Evolutionary conservation across 1,140 invertebrate species (phyloP), one percentile per base, ranked within the genome.

Genomic region (Pseudomyrmex pallidus): DNA sequence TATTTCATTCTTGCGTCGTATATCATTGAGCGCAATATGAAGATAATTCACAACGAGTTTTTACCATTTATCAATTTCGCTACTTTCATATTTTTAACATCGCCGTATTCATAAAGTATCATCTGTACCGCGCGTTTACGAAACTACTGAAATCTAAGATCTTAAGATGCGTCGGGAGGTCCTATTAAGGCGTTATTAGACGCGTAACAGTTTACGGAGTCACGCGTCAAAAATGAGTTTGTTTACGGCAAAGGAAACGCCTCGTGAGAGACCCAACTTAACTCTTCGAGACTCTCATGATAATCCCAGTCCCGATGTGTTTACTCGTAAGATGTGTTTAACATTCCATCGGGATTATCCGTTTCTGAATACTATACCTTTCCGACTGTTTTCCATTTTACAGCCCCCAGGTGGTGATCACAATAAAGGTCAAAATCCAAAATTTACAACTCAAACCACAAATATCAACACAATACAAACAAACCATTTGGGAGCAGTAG

Each of bases 21-120:
- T 62, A 84, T 87, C 86, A 56, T 73, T 63, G 44, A 73, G 59
- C 59, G 54, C 22, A 56, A 74, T 25, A 62, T 86, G 67, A 82
- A 64, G 86, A 68, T 82, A 67, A 84, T 83, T 59, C 73, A 66
- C n/a, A 46, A 22, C 25, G 61, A 46, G 56, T 59, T 87, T 86
- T 76, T 83, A 86, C 66, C 74, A 66, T 72, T 78, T 61, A 13
- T 87, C 80, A 87, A 84, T 87, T 73, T 68, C 63, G 61, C 74
- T 35, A 76, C 44, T 12, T 17, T 57, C 13, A 50, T 68, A 87
- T 74, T 87, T 87, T 84, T 87, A 74, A 52, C 57, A 46, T 35
- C 20, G 17, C 15, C 44, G 10, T 59, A 50, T 25, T 68, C 56
- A 59, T 70, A 57, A 59, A 78, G 52, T 59, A 35, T 35, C 54